Evolutionary conservation across 2,888 invertebrate genomes (phyloP).

Genomic region (Agrenia bidenticulata): DNA sequence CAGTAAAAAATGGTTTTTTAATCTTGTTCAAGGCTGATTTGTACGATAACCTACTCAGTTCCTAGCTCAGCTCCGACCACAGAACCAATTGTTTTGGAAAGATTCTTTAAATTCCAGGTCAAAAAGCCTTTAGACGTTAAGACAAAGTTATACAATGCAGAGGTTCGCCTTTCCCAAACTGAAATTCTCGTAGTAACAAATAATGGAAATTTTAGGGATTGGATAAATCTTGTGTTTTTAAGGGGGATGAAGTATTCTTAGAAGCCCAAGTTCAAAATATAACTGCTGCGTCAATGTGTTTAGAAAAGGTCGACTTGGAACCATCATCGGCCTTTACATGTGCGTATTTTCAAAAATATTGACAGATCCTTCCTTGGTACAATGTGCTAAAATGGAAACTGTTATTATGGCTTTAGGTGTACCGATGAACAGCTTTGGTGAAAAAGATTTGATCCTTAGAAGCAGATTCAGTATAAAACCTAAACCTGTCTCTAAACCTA

Average conservation of each 20-base stretch:
- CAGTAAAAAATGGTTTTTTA: not conserved
- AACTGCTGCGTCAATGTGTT: slow-evolving; percentile 84
- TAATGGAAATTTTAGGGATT: not conserved
- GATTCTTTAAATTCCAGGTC: slow-evolving; percentile 98
- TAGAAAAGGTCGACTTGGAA: slow-evolving; percentile 92
- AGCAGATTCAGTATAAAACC: slow-evolving; percentile 23
- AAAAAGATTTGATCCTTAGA: slow-evolving; percentile 29
- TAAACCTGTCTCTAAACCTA: slow-evolving; percentile 18
- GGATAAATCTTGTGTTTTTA: no score
- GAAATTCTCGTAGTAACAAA: no score
- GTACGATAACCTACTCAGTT: slow-evolving; percentile 84
- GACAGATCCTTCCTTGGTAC: no score
- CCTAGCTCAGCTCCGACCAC: slow-evolving; percentile 31
- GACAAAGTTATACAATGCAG: slow-evolving; percentile 96
- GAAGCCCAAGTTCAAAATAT: slow-evolving; percentile 88
- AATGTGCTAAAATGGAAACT: not conserved
- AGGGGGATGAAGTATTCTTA: slow-evolving; percentile 66
- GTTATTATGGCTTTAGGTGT: slow-evolving; percentile 32
- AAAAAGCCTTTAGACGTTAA: slow-evolving; percentile 97
- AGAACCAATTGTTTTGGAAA: slow-evolving; percentile 83
- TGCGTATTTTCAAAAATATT: slow-evolving; percentile 56
- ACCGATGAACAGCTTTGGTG: slow-evolving; percentile 39
- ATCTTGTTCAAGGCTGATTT: slow-evolving; percentile 72
- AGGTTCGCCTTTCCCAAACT: no score
- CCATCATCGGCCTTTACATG: slow-evolving; percentile 84